phyloP scores from a whole-genome alignment of 1,140 invertebrate genomes.

The Amyelois transitella region DNA sequence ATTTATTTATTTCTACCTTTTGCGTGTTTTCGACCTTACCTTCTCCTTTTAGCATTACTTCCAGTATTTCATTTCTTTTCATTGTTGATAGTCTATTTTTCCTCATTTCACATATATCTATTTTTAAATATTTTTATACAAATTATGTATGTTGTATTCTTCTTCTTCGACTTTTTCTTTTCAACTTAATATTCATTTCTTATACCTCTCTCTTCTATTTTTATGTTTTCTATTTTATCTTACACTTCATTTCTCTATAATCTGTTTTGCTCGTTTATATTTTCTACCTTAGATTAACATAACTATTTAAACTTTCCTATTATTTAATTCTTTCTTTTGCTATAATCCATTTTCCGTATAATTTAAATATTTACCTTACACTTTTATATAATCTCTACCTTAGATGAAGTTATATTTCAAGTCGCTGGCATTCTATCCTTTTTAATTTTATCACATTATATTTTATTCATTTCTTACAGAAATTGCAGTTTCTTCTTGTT shows the following conservation, averaged over 20 bases:
- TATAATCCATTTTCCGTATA: no score
- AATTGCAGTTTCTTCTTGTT: neutral
- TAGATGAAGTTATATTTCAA: neutral
- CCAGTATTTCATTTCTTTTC: neutral
- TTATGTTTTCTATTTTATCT: no score
- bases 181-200: neutral
- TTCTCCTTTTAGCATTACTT: neutral
- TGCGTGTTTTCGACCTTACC: neutral
- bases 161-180: neutral
- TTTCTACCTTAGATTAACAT: no score
- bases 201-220: no score
- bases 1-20: neutral
- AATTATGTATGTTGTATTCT: neutral
- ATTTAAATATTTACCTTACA: no score
- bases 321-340: no score
- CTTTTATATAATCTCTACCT: neutral
- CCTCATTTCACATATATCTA: neutral
- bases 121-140: neutral
- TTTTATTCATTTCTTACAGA: neutral
- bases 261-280: no score
- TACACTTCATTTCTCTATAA: no score
- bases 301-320: no score
- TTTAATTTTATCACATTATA: neutral
- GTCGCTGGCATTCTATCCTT: neutral
- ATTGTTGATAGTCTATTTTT: neutral